Base-by-base conservation (phyloP, 2,113 vertebrate species). In the Ophthalmotilapia sp. region DNA sequence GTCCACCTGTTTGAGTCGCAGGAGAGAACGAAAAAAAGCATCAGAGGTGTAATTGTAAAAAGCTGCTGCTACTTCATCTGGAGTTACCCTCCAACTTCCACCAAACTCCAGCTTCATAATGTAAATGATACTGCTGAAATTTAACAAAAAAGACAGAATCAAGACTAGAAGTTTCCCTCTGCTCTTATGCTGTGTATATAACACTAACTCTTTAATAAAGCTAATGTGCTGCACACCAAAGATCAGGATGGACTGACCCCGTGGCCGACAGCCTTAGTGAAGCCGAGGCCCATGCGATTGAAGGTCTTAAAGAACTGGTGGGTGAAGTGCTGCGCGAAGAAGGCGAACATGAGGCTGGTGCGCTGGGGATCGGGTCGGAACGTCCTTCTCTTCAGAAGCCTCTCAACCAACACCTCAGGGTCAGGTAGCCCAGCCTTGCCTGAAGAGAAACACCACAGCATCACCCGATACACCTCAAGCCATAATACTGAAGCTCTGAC, bases 251-350 rank as follows among this genome's bases (percentile, higher is more conserved):
- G 5, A 94, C 98, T 97, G 85, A 99, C 99, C 94, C 98, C 99
- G 0, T 99, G 99, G 6, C 97, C 96, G 12, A 98, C 90, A 2
- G 98, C 98, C 94, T 98, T 98, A 45, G 98, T 99, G 91, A 97
- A 99, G 40, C 97, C 98, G 0, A 96, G 94, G 1, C 99, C 99
- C 97, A 98, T 97, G 80, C 97, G 97, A 70, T 98, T 98, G 0
- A 97, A 97, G 0, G 99, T 99, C 96, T 99, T 99, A 88, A 99
- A 99, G 96, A 99, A 99, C 96, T 99, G 99, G 90, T 99, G 99
- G 2, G 98, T 99, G 94, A 99, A 99, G 87, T 99, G 98, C 92
- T 99, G 99, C 4, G 99, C 99, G 0, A 99, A 99, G 96, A 99
- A 99, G 83, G 98, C 98, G 51, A 99, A 99, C 97, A 99, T 97